These are phyloP conservation scores for Ibidorhyncha struthersii DNA, from an alignment of 2,113 vertebrate genomes.

Conservation along the genomic window DNA sequence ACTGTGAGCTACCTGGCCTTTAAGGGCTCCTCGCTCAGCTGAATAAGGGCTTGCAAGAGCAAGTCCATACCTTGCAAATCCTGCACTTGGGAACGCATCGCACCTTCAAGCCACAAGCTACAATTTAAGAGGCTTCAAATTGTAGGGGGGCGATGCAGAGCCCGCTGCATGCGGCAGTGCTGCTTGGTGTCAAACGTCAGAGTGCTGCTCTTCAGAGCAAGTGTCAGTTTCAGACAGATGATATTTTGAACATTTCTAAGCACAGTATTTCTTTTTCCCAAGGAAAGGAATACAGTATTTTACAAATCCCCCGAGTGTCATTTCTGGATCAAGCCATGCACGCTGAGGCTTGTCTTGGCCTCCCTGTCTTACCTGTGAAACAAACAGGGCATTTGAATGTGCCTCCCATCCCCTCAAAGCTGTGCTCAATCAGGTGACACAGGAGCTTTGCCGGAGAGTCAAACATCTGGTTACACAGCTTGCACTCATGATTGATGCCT, in stretches of 20 bases:
- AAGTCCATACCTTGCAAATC: neutral
- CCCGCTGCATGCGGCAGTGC: fast-evolving
- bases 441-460: constrained; percentile 99
- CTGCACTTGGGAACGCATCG: neutral
- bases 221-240: neutral
- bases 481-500: constrained; percentile 99
- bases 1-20: neutral
- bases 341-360: constrained; percentile 56
- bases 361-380: constrained; percentile 94
- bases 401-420: constrained; percentile 99
- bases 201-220: neutral
- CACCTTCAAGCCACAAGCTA: neutral
- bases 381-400: constrained; percentile 99
- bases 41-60: neutral
- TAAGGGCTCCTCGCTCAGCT: neutral
- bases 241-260: constrained; percentile 7
- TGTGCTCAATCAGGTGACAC: constrained; percentile 99
- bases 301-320: constrained; percentile 61
- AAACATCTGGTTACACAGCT: constrained; percentile 99
- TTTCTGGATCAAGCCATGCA: constrained; percentile 71
- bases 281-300: constrained; percentile 54
- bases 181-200: neutral
- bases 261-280: constrained; percentile 11
- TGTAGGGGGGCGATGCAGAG: neutral
- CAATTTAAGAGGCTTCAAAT: neutral